Evolutionary conservation across 2,113 vertebrate genomes (phyloP).

Genomic region (Benitochromis conjunctus): DNA sequence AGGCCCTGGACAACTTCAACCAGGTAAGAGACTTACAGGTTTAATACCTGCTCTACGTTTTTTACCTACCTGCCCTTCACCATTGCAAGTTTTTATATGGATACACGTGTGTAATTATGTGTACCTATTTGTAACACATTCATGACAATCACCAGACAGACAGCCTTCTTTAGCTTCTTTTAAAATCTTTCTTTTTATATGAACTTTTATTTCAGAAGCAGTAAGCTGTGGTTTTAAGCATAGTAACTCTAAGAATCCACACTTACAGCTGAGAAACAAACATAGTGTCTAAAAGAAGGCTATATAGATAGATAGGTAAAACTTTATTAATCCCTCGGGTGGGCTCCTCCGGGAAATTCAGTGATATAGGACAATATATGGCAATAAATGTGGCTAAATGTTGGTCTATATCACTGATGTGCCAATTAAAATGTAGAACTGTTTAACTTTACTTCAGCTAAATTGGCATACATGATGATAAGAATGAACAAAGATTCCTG

Average conservation of each 20-base stretch:
- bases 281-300: not conserved
- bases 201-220: not conserved
- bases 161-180: not conserved
- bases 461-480: not conserved
- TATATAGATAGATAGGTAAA: too few relatives aligned
- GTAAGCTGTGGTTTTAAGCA: not conserved
- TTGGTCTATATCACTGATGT: not conserved
- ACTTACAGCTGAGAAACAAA: not conserved
- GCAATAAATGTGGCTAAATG: not conserved
- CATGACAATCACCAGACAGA: not conserved
- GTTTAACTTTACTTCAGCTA: not conserved
- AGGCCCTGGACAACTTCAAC: constrained; percentile 92
- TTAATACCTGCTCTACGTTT: not conserved
- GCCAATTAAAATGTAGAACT: not conserved
- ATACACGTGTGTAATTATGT: not conserved
- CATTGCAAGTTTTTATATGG: not conserved
- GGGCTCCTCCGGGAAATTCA: too few relatives aligned
- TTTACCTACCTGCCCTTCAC: not conserved
- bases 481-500: not conserved
- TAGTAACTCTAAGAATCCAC: not conserved
- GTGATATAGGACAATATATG: not conserved
- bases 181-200: not conserved
- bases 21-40: constrained; percentile 76
- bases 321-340: too few relatives aligned
- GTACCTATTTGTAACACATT: not conserved